Evolutionary conservation across 2,888 invertebrate species (phyloP).

Genomic region (Tetragonula carbonaria): DNA sequence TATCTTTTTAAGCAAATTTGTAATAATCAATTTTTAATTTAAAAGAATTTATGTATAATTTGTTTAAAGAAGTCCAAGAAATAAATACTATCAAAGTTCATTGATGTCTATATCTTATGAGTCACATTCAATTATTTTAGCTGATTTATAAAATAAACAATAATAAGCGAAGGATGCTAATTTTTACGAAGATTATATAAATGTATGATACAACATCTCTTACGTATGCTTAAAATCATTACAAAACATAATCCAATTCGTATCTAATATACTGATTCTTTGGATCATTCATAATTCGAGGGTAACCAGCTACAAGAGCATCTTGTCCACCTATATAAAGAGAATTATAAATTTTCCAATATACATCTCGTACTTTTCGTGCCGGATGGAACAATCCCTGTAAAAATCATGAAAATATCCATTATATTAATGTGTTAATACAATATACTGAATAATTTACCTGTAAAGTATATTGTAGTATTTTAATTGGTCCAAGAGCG

Average conservation of each 20-base stretch:
- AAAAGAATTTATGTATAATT: conserved; percentile 37
- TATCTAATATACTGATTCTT: conserved; percentile 97
- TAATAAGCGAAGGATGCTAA: conserved; percentile 58
- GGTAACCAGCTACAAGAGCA: conserved; percentile 98
- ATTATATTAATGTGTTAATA: neutral
- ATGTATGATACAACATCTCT: conserved; percentile 54
- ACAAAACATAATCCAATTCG: conserved; percentile 96
- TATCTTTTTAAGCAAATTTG: conserved; percentile 39
- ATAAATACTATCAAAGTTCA: conserved; percentile 53
- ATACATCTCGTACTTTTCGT: conserved; percentile 99
- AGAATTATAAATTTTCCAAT: conserved; percentile 99
- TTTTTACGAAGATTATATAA: conserved; percentile 58
- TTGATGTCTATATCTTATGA: conserved; percentile 27
- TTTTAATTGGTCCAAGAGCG: conserved; percentile 97
- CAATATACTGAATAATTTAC: conserved; percentile 84
- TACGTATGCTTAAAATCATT: conserved; percentile 79
- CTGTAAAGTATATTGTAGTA: conserved; percentile 98
- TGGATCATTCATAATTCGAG: conserved; percentile 97
- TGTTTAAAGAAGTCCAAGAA: conserved; percentile 54
- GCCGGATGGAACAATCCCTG: conserved; percentile 99
- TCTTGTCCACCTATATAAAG: conserved; percentile 99
- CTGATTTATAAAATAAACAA: conserved; percentile 49
- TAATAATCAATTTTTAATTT: conserved; percentile 41
- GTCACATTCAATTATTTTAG: conserved; percentile 35
- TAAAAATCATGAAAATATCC: conserved; percentile 38